Conservation (phyloP, 2,797 vertebrate genomes). For the Glossophaga mutica region DNA sequence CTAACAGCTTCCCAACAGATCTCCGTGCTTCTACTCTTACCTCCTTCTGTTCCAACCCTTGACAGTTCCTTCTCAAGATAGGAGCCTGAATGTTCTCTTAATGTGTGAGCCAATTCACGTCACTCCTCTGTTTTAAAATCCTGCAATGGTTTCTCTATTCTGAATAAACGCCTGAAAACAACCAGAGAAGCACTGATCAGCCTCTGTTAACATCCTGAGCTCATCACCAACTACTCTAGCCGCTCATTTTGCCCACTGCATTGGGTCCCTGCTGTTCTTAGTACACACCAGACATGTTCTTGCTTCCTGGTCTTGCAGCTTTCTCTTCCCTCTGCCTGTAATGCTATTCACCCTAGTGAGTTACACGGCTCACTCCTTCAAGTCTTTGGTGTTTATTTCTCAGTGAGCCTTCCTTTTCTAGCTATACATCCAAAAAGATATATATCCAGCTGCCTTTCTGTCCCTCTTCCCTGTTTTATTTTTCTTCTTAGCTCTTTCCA, state of each 20-base stretch:
- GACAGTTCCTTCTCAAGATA: neutral
- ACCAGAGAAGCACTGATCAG: neutral
- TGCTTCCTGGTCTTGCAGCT: neutral
- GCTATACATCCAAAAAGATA: neutral
- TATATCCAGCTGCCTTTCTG: neutral
- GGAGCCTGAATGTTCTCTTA: neutral
- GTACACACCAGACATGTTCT: neutral
- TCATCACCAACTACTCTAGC: neutral
- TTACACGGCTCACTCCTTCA: neutral
- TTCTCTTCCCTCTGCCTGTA: neutral
- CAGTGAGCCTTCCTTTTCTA: neutral
- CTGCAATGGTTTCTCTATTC: neutral
- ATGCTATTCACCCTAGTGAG: neutral
- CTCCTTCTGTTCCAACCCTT: neutral
- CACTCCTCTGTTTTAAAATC: neutral
- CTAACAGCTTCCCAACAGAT: neutral
- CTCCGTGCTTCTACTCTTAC: neutral
- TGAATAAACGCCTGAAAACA: conserved; percentile 20
- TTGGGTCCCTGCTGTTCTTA: neutral
- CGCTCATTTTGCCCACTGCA: neutral
- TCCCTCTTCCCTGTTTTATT: neutral
- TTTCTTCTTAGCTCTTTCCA: neutral
- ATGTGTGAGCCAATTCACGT: neutral
- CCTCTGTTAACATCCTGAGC: neutral
- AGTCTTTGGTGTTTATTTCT: neutral